Conservation (phyloP, 2,113 vertebrate genomes). For the Cottus gobio region DNA sequence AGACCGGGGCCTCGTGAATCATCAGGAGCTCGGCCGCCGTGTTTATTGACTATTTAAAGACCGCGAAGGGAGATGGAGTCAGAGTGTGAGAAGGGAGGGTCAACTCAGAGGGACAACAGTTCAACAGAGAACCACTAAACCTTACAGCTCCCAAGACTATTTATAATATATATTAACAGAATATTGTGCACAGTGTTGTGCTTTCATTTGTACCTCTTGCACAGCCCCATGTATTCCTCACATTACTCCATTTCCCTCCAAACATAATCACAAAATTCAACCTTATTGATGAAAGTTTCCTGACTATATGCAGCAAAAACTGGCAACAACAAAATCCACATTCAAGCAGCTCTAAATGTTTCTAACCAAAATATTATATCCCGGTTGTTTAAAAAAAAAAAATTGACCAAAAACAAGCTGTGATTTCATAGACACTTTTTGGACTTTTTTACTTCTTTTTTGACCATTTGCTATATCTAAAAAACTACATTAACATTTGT, state of each 20-base stretch:
- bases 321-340: too few species aligned
- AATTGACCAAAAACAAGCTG: not conserved
- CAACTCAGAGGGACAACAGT: not conserved
- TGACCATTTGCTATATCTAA: not conserved
- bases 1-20: conserved; percentile 4
- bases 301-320: too few species aligned
- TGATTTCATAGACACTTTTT: not conserved
- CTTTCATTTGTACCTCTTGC: too few species aligned
- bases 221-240: not conserved
- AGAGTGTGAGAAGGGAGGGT: not conserved
- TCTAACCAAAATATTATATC: not conserved
- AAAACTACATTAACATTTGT: not conserved
- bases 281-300: not conserved
- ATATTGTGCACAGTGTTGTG: too few species aligned
- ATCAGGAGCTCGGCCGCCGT: not conserved
- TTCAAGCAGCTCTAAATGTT: not conserved
- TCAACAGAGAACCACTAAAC: too few species aligned
- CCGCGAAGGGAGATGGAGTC: not conserved
- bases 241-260: not conserved
- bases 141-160: too few species aligned
- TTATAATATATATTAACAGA: too few species aligned
- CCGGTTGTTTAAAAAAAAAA: not conserved
- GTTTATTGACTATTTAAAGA: conserved; percentile 2
- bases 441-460: too few species aligned
- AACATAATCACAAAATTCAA: not conserved